A percentile compares a stretch with the other conserved stretches of the same genome.
Evolutionary conservation across 2,113 vertebrate species (phyloP).

Genomic region (Formicarius rufipectus): DNA sequence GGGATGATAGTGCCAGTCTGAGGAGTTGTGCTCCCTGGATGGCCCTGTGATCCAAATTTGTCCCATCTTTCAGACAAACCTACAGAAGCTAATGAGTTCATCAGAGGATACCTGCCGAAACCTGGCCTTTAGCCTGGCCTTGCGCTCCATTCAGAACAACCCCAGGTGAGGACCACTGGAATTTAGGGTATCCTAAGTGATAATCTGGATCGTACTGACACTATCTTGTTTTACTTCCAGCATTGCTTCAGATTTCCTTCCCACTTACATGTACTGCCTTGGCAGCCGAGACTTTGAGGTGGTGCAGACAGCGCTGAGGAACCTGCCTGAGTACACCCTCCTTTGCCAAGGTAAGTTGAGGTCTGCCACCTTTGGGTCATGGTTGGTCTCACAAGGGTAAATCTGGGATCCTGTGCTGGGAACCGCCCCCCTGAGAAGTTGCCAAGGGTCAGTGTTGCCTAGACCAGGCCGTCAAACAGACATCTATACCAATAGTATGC

Average conservation of each 20-base stretch:
- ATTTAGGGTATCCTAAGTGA: neutral
- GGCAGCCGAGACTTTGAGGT: slow-evolving; percentile 95
- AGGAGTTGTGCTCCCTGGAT: neutral
- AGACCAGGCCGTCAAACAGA: neutral
- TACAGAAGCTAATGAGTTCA: slow-evolving; percentile 93
- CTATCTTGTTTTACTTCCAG: slow-evolving; percentile 62
- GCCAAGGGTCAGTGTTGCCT: neutral
- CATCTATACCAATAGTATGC: neutral
- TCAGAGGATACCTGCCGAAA: slow-evolving; percentile 90
- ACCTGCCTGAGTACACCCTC: slow-evolving; percentile 93
- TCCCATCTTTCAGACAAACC: slow-evolving; percentile 79
- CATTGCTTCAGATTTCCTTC: slow-evolving; percentile 90
- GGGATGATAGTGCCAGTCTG: neutral
- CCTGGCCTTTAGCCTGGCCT: slow-evolving; percentile 90
- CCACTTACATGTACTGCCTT: slow-evolving; percentile 96
- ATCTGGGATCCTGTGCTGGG: neutral
- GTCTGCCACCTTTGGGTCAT: too few relatives aligned
- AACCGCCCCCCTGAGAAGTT: neutral
- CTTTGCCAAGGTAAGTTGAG: slow-evolving; percentile 89
- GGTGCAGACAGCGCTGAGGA: slow-evolving; percentile 92
- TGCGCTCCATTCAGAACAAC: slow-evolving; percentile 93
- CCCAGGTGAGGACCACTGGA: slow-evolving; percentile 79
- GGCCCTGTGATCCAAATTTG: neutral
- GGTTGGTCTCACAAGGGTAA: neutral
- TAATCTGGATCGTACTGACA: neutral